Evolutionary conservation across 2,797 vertebrate genomes (phyloP).

Genomic region (Psittacula echo): DNA sequence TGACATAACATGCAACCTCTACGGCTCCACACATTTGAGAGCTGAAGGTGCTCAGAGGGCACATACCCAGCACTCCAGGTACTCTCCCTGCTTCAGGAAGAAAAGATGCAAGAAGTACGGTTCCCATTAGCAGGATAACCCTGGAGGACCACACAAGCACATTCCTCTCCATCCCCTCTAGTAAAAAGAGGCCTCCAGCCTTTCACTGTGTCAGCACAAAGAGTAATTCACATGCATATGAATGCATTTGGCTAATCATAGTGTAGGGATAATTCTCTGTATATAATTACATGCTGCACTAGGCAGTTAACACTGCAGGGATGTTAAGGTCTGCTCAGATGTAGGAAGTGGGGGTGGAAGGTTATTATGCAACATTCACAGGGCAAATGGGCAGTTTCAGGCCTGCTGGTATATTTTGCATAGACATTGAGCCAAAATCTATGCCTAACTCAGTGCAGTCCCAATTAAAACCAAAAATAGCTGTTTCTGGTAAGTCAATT

Average conservation of each 20-base stretch:
- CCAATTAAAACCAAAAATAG: neutral
- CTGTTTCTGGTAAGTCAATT: neutral
- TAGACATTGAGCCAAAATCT: conserved; percentile 6
- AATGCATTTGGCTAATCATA: conserved; percentile 72
- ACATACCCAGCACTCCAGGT: neutral
- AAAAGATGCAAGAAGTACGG: neutral
- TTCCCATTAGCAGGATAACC: conserved; percentile 8
- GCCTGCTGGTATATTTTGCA: conserved; percentile 10
- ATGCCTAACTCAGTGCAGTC: neutral
- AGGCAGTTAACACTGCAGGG: conserved; percentile 66
- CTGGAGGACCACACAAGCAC: conserved; percentile 57
- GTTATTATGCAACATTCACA: conserved; percentile 29
- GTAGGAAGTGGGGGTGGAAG: conserved; percentile 1
- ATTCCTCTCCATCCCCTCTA: conserved; percentile 36
- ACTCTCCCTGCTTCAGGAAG: neutral
- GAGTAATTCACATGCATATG: conserved; percentile 64
- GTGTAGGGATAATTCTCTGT: conserved; percentile 62
- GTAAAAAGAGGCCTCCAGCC: conserved; percentile 54
- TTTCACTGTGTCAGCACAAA: conserved; percentile 68
- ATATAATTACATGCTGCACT: conserved; percentile 69
- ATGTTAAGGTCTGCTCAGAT: conserved; percentile 35
- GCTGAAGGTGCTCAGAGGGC: neutral
- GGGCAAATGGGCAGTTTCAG: conserved; percentile 47
- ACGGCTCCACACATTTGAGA: neutral
- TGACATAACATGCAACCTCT: neutral